Evolutionary conservation across 2,113 vertebrate genomes (phyloP).

Genomic region (Syngnathus scovelli): DNA sequence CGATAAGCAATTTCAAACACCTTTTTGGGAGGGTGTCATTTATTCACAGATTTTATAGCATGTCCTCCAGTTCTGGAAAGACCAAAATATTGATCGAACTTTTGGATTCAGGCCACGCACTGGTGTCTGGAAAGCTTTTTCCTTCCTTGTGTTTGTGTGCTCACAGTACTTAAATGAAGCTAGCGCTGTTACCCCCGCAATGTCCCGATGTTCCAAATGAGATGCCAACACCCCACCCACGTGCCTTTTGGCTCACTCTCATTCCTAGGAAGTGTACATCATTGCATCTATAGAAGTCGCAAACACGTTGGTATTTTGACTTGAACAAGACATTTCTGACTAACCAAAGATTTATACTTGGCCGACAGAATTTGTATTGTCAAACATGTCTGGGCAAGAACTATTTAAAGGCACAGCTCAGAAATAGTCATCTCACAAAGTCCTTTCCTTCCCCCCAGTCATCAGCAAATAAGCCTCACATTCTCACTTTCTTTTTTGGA

Average conservation of each 20-base stretch:
- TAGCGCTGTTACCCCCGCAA: neutral
- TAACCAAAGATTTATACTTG: neutral
- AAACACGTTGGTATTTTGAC: constrained; percentile 13
- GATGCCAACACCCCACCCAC: constrained; percentile 41
- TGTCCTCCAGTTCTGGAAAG: neutral
- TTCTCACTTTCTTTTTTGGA: no score
- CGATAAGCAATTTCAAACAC: no score
- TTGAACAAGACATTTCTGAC: neutral
- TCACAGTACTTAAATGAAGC: constrained; percentile 1
- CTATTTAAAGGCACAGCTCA: no score
- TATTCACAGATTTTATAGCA: no score
- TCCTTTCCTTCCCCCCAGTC: no score
- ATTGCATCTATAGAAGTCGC: constrained; percentile 1
- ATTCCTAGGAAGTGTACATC: constrained; percentile 14
- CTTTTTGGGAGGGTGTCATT: no score
- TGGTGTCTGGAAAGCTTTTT: neutral
- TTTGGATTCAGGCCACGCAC: neutral
- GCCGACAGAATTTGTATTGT: no score
- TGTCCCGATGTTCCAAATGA: constrained; percentile 16
- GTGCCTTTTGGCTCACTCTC: constrained; percentile 29
- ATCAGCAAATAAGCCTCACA: no score
- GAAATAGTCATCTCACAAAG: no score
- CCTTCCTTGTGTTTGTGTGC: constrained; percentile 6
- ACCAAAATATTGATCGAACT: neutral
- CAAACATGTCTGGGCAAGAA: no score